A percentile compares a stretch with the other conserved stretches of the same genome.
These are phyloP conservation scores for Adoxophyes honmai DNA, from an alignment of 1,140 invertebrate species.

Conservation along the genomic window DNA sequence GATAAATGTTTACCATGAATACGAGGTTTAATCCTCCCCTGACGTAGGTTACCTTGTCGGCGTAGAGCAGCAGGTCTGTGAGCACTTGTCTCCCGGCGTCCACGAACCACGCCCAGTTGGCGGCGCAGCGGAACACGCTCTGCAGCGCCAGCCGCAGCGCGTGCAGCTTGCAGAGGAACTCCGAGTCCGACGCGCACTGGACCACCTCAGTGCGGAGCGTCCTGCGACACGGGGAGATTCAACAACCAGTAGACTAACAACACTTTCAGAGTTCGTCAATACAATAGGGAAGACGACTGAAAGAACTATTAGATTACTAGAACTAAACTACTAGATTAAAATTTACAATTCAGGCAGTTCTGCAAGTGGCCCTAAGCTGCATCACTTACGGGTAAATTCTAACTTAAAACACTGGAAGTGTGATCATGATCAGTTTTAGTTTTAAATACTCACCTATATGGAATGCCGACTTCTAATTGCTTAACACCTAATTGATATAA, in stretches of 20 bases:
- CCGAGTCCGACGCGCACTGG: conserved; percentile 91
- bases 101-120: conserved; percentile 89
- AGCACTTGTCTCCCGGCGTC: conserved; percentile 93
- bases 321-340: too few species aligned
- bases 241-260: too few species aligned
- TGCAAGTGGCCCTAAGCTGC: too few species aligned
- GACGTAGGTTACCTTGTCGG: conserved; percentile 84
- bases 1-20: too few species aligned
- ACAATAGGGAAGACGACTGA: too few species aligned
- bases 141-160: conserved; percentile 93
- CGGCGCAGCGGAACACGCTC: conserved; percentile 85
- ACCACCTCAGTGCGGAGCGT: conserved; percentile 91
- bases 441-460: conserved; percentile 80
- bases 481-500: conserved; percentile 89
- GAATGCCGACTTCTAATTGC: conserved; percentile 87
- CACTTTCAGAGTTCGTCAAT: too few species aligned
- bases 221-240: too few species aligned
- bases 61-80: conserved; percentile 90
- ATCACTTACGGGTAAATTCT: too few species aligned
- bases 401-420: too few species aligned
- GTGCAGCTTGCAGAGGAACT: conserved; percentile 96
- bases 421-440: too few species aligned
- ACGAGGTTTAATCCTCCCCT: conserved; percentile 1
- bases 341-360: too few species aligned
- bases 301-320: too few species aligned